Conservation (phyloP, 2,797 vertebrate species). For the Chrysocyon brachyurus region DNA sequence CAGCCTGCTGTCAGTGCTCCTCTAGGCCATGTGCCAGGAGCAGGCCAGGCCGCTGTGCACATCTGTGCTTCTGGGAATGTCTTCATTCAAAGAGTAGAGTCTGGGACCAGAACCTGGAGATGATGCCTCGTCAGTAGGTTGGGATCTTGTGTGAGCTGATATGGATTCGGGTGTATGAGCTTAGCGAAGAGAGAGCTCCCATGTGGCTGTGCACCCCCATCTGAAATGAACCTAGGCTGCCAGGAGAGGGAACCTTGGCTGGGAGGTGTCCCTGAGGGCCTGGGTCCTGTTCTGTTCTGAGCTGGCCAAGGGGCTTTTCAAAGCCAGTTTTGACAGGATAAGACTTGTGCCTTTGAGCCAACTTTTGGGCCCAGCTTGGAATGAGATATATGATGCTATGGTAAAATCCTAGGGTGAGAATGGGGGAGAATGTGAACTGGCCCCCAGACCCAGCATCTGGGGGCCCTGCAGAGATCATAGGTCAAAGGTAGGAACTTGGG, state of each 20-base stretch:
- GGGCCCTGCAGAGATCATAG: not conserved
- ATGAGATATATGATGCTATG: accelerated
- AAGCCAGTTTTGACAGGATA: accelerated
- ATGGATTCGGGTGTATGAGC: accelerated
- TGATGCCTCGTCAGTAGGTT: accelerated
- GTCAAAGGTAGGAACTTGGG: not conserved
- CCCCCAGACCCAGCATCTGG: accelerated
- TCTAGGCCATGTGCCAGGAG: not conserved
- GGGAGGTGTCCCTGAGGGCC: not conserved
- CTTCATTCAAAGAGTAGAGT: not conserved
- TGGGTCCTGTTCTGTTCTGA: not conserved
- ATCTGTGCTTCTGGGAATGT: not conserved
- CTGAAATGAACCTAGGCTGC: not conserved
- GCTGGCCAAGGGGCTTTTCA: not conserved
- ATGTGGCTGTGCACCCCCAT: accelerated
- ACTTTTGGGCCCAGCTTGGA: not conserved
- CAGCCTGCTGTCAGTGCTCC: not conserved
- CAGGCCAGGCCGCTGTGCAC: accelerated
- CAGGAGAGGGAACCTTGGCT: accelerated
- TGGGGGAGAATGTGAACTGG: accelerated
- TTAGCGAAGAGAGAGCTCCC: accelerated
- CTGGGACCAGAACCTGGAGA: not conserved
- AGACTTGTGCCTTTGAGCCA: not conserved
- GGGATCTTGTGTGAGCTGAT: accelerated
- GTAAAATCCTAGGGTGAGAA: accelerated